phyloP scores from a whole-genome alignment of 2,797 vertebrate species.

The Hyperoplus immaculatus region DNA sequence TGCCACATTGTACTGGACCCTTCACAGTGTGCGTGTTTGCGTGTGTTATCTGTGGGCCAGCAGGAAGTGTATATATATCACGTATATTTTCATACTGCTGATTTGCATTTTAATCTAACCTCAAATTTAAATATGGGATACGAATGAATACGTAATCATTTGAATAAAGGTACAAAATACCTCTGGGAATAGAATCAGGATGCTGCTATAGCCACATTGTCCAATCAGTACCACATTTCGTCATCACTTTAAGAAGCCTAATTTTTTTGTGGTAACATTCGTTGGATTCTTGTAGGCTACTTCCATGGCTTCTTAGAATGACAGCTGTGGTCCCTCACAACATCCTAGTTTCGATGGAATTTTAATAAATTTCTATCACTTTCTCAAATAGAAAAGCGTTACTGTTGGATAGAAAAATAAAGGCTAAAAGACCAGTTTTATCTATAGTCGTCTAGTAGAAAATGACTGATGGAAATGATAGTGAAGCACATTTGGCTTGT shows the following conservation, averaged over 20 bases:
- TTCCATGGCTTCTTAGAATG: not conserved
- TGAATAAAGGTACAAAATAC: not conserved
- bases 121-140: not conserved
- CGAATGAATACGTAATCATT: not conserved
- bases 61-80: not conserved
- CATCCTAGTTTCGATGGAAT: not conserved
- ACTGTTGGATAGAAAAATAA: not conserved
- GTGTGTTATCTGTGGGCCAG: not conserved
- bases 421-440: too few relatives aligned
- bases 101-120: not conserved
- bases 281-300: not conserved
- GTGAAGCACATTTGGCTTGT: slow-evolving; percentile 9
- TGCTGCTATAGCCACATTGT: not conserved
- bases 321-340: not conserved
- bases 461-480: slow-evolving; percentile 3
- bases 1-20: slow-evolving; percentile 18
- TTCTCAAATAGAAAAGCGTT: too few relatives aligned
- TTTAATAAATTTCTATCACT: not conserved
- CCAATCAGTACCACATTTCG: not conserved
- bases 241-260: too few relatives aligned
- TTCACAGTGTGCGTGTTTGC: slow-evolving; percentile 16
- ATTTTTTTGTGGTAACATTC: not conserved
- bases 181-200: not conserved
- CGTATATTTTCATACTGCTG: not conserved
- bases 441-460: not conserved